These are phyloP conservation scores for Columba janthina DNA, from an alignment of 2,113 vertebrate species.

Conservation along the genomic window DNA sequence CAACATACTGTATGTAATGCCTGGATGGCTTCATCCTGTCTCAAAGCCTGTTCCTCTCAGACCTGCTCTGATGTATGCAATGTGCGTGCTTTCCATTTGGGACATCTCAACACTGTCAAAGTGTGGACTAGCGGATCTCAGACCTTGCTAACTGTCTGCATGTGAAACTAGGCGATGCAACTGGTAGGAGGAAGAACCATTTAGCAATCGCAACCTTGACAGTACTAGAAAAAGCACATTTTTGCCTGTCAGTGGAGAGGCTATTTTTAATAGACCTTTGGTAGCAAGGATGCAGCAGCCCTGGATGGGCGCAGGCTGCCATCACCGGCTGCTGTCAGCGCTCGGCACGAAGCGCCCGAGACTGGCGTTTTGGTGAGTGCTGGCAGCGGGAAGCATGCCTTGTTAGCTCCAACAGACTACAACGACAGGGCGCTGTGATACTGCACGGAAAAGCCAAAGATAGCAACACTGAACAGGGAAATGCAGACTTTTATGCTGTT, in stretches of 20 bases:
- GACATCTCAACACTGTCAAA: background rate
- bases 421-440: background rate
- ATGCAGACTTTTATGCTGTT: background rate
- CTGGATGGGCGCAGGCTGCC: background rate
- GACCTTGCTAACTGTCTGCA: background rate
- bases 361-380: accelerated
- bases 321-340: accelerated
- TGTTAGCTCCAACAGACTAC: background rate
- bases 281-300: background rate
- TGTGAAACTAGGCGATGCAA: background rate
- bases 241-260: background rate
- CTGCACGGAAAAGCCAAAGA: background rate
- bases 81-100: background rate
- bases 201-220: background rate
- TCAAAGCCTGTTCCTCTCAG: background rate
- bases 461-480: background rate
- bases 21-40: background rate
- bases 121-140: background rate
- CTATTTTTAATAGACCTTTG: background rate
- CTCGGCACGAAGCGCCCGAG: accelerated
- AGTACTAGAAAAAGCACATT: background rate
- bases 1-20: background rate
- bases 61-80: background rate
- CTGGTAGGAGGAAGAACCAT: background rate
- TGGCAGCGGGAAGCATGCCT: background rate